Evolutionary conservation across 2,888 invertebrate species (phyloP).

Genomic region (Cataglyphis cursor): DNA sequence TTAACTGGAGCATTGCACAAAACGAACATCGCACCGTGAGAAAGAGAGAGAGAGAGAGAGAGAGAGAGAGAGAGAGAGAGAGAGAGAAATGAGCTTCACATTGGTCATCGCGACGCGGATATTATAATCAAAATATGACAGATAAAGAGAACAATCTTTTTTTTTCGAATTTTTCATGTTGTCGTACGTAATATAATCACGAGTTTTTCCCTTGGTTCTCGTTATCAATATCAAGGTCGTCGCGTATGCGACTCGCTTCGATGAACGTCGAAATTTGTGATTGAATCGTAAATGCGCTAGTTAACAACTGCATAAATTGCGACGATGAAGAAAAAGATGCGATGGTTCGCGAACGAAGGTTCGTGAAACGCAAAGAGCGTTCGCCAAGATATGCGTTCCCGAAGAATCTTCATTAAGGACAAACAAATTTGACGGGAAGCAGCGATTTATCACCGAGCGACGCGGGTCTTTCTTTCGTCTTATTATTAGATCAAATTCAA

Average conservation of each 20-base stretch:
- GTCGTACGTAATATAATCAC: not conserved
- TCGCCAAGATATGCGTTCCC: constrained; percentile 9
- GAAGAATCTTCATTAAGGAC: not conserved
- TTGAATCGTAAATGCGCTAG: constrained; percentile 15
- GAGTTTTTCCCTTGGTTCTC: not conserved
- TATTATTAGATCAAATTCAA: constrained; percentile 37
- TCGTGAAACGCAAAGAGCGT: constrained; percentile 5
- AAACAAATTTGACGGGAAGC: constrained; percentile 29
- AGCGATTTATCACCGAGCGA: constrained; percentile 19
- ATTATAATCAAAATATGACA: constrained; percentile 12
- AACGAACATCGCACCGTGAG: constrained; percentile 15
- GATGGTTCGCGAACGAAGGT: not conserved
- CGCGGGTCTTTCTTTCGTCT: constrained; percentile 17
- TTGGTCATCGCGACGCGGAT: not conserved
- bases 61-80: too few species aligned
- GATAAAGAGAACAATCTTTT: not conserved
- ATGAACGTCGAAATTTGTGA: constrained; percentile 24
- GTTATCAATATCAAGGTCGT: constrained; percentile 41
- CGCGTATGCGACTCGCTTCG: constrained; percentile 26
- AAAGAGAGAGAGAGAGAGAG: not conserved
- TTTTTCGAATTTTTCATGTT: not conserved
- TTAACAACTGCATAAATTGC: constrained; percentile 28
- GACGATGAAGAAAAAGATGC: not conserved
- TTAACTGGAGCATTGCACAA: constrained; percentile 45
- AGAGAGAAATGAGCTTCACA: not conserved